These are phyloP conservation scores for Tenualosa thibaudeaui DNA, from an alignment of 2,797 vertebrate species.

Conservation along the genomic window DNA sequence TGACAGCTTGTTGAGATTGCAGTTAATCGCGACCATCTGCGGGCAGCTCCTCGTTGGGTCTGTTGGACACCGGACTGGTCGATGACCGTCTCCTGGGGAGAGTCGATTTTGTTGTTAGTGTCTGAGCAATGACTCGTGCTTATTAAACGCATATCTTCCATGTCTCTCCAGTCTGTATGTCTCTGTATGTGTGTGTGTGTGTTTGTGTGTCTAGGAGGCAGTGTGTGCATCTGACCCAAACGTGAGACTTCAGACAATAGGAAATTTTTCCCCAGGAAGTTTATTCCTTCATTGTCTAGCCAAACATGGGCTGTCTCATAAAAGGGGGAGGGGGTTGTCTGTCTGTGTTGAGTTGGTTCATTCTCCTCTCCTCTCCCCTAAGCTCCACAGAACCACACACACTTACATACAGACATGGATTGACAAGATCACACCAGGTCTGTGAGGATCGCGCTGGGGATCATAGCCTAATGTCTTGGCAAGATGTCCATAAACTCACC, in stretches of 20 bases:
- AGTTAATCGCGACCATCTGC: background rate
- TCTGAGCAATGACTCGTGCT: background rate
- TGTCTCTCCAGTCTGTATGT: background rate
- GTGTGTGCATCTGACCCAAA: constrained; percentile 6
- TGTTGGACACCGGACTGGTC: background rate
- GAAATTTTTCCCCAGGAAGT: constrained; percentile 16
- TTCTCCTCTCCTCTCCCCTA: background rate
- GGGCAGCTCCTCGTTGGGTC: background rate
- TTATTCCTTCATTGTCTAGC: constrained; percentile 7
- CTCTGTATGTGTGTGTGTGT: background rate
- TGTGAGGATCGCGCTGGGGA: background rate
- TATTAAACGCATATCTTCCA: constrained; percentile 11
- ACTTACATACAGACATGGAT: background rate
- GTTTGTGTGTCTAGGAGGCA: background rate
- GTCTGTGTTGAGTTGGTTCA: background rate
- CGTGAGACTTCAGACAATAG: constrained; percentile 11
- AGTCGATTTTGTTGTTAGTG: constrained; percentile 9
- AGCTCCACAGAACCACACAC: background rate
- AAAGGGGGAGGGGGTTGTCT: background rate
- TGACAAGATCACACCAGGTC: background rate
- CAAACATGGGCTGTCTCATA: constrained; percentile 1
- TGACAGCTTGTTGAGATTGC: constrained; percentile 55
- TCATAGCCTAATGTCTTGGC: background rate
- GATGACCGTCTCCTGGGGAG: background rate
- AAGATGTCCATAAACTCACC: background rate